Evolutionary conservation across 2,888 invertebrate species (phyloP), one percentile per base, ranked within the genome.

Genomic region (Cremastobaeus sp.): DNA sequence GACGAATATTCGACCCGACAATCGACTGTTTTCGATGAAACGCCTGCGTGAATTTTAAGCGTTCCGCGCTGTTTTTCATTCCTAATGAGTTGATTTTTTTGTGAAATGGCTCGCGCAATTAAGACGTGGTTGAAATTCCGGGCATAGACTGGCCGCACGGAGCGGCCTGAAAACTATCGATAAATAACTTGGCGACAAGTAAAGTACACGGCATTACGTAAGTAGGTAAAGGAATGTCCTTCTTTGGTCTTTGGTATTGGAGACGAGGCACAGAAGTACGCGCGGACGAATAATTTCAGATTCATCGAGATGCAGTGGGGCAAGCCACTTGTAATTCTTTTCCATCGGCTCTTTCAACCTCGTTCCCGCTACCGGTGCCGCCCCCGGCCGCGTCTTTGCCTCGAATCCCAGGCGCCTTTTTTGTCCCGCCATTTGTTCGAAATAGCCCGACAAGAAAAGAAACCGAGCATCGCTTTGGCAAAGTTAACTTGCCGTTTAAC

Each of bases 241-340:
- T 34, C 70, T 34, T 41, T 28, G 39, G 54, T 54, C 54, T 48
- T 65, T 69, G 64, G 64, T 75, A 77, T 74, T 55, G 76, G 60
- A 74, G 66, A 50, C 55, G 45, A 71, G 45, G 70, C 64, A 70
- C 60, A 55, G 55, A 65, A 76, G 69, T 68, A 76, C 57, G 37
- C 60, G 72, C 64, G 75, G 76, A 80, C 79, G 84, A 85, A 86
- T 86, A 85, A 86, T 86, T 84, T 82, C 79, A 83, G 82, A 86
- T 86, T 86, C 86, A 87, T 86, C 83, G 83, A 76, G 82, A 84
- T 83, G 84, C 84, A 85, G 77, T 78, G 76, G 77, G 80, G 79
- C 82, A 80, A 83, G 79, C 82, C 84, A 84, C 85, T 87, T 86
- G 86, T 85, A 85, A 86, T 87, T 87, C 86, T 84, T 85, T 85